Evolutionary conservation across 2,113 vertebrate species (phyloP).

Genomic region (Pungitius pungitius): DNA sequence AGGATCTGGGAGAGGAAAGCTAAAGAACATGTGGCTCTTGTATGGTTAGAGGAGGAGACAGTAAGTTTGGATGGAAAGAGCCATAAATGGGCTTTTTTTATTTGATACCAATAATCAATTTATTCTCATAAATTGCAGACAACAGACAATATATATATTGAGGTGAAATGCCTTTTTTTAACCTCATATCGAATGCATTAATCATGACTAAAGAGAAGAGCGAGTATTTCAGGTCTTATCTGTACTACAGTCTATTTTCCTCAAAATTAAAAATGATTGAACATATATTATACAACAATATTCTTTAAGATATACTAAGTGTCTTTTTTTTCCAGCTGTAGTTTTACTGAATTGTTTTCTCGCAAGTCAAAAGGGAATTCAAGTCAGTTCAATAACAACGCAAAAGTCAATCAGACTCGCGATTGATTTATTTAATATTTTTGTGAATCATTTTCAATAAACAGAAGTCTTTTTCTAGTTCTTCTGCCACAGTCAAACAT

Average conservation of each 20-base stretch:
- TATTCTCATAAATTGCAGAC: neutral
- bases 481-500: neutral
- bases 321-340: neutral
- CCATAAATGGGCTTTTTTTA: neutral
- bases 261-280: neutral
- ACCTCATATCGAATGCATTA: neutral
- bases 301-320: neutral
- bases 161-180: neutral
- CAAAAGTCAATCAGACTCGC: neutral
- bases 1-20: slow-evolving; percentile 15
- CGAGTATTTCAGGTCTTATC: neutral
- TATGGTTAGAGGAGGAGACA: slow-evolving; percentile 1
- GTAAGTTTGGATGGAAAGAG: neutral
- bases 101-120: neutral
- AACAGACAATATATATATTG: neutral
- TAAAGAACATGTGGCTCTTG: neutral
- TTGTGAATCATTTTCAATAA: neutral
- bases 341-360: neutral
- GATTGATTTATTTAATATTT: neutral
- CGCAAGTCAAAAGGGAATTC: neutral
- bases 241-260: neutral
- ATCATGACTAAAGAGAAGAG: neutral
- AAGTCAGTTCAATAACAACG: neutral
- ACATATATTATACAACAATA: neutral
- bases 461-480: neutral